Conservation (phyloP, 2,113 vertebrate species). For the Trematocara variabile region DNA sequence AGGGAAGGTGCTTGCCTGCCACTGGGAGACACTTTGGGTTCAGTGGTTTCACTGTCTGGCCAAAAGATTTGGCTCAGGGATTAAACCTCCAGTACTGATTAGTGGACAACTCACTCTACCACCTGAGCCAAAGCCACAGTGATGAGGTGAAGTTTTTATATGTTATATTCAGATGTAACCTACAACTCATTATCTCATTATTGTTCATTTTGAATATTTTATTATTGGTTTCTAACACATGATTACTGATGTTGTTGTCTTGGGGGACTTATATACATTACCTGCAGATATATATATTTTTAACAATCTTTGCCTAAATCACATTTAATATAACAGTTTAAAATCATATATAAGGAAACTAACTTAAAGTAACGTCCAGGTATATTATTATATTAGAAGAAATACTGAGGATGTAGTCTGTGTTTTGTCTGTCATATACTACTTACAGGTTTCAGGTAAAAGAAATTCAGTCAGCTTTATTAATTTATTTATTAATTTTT, state of each 20-base stretch:
- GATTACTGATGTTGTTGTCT: not conserved
- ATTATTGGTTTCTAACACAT: not conserved
- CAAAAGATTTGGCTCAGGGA: not conserved
- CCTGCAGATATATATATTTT: not conserved
- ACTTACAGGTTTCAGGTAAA: not conserved
- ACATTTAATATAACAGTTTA: not conserved
- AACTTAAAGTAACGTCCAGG: not conserved
- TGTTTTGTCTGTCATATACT: not conserved
- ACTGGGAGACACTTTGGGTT: not conserved
- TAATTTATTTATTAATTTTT: not conserved
- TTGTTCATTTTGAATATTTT: not conserved
- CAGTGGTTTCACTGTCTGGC: not conserved
- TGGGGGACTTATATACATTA: not conserved
- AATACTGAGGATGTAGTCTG: not conserved
- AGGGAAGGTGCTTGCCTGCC: not conserved
- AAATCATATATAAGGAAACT: not conserved
- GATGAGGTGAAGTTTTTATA: not conserved
- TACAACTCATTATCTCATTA: not conserved
- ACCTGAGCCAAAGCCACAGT: not conserved
- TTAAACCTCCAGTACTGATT: not conserved
- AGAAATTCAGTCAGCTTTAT: not conserved
- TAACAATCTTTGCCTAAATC: not conserved
- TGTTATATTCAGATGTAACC: not conserved
- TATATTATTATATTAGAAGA: not conserved
- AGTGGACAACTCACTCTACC: not conserved